Conservation (phyloP, 2,888 invertebrate species). For the Trachelus troglodyta region DNA sequence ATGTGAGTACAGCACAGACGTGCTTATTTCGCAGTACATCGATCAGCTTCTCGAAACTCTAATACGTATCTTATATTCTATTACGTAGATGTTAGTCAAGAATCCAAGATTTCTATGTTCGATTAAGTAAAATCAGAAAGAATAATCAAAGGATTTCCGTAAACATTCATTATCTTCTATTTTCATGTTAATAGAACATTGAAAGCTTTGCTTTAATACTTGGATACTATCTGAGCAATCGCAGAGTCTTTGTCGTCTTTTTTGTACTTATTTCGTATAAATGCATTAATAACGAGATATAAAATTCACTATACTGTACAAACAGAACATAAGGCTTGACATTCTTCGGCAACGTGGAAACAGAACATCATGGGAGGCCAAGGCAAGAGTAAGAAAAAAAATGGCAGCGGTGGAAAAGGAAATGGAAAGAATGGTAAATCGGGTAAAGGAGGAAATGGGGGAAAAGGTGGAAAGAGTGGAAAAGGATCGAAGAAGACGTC, state of each 20-base stretch:
- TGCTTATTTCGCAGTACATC: neutral
- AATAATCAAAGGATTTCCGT: neutral
- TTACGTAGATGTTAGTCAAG: neutral
- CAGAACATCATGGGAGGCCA: slow-evolving; percentile 25
- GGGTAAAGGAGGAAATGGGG: slow-evolving; percentile 67
- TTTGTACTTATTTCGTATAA: neutral
- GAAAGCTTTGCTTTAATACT: neutral
- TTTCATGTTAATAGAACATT: neutral
- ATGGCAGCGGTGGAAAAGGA: slow-evolving; percentile 25
- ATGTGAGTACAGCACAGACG: neutral
- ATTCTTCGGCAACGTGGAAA: neutral
- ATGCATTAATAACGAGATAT: neutral
- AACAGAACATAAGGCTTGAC: neutral
- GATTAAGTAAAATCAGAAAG: neutral
- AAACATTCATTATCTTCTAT: neutral
- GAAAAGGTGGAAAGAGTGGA: slow-evolving; percentile 70
- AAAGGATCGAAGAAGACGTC: slow-evolving; percentile 68
- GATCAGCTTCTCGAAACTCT: neutral
- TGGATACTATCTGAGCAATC: neutral
- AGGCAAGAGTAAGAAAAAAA: slow-evolving; percentile 42
- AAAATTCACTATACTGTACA: neutral
- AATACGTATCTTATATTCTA: neutral
- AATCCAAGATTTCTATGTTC: neutral
- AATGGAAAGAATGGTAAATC: slow-evolving; percentile 56
- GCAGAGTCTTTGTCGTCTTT: neutral